Evolutionary conservation across 2,113 vertebrate genomes (phyloP), one percentile per base, ranked within the genome.

Genomic region (Deroptyus accipitrinus): DNA sequence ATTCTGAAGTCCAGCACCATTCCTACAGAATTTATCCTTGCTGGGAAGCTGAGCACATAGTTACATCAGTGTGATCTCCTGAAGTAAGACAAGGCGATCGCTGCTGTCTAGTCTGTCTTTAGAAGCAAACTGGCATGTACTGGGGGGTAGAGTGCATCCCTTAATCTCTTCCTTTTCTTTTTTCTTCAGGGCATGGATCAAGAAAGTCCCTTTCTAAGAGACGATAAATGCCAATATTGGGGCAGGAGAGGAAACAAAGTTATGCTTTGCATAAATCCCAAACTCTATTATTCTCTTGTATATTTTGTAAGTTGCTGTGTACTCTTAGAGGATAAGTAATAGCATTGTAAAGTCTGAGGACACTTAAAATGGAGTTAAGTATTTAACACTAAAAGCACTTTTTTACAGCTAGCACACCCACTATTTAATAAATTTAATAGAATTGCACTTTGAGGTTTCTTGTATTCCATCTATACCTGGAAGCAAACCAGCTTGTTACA

Each of bases 371-470:
- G 7, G 18, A 88, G 70, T 52, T 2, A 72, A 91, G 10, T 87
- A 88, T 75, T 78, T 88, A 82, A 89, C 44, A 84, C 74, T 55
- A 5, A 94, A 73, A 23, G 35, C 94, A 95, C 90, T 25, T 80
- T 94, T 94, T 92, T 96, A 93, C 74, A 88, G 86, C 44, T 87
- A 83, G 79, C 52, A 87, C 74, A 54, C n/a, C 35, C 75, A 95
- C 63, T 76, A 82, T 88, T 95, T 96, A 97, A 96, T 94, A 97
- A 97, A 97, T 66, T 57, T 92, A 68, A 94, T 69, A 94, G 90
- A 97, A 93, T 66, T 94, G 97, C 97, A 97, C 35, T 93, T 75
- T 10, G 68, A 80, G 94, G n/a, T 74, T 95, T 59, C 42, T 79
- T 86, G 75, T 96, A 31, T 80, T 95, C n/a, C 14, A 23, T 93